phyloP scores from a whole-genome alignment of 2,888 invertebrate species.

The Diaperis boleti region DNA sequence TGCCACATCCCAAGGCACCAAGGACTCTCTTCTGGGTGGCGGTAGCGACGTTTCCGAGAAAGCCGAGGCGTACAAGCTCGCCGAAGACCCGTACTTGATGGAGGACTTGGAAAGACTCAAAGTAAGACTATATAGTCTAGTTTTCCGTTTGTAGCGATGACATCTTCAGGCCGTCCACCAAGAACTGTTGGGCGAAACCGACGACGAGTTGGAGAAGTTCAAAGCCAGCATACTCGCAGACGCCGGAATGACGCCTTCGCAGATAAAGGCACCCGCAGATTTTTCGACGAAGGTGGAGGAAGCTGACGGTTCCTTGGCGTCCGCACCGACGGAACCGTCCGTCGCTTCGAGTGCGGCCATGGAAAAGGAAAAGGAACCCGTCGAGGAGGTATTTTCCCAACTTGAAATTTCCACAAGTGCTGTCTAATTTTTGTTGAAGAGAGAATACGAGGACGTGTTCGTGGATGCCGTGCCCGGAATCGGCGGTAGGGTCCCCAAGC shows the following conservation, averaged over 20 bases:
- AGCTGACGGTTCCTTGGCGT: slow-evolving; percentile 1
- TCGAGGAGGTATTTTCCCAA: background rate
- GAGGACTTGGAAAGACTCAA: slow-evolving; percentile 52
- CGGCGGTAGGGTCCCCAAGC: slow-evolving; percentile 69
- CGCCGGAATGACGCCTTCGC: slow-evolving; percentile 51
- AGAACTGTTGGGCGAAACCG: slow-evolving; percentile 52
- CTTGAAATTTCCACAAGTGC: background rate
- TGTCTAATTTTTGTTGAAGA: slow-evolving; percentile 36
- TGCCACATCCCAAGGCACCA: slow-evolving; percentile 4
- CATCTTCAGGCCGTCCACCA: slow-evolving; percentile 48
- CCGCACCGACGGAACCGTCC: slow-evolving; percentile 18
- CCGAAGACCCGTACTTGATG: slow-evolving; percentile 38
- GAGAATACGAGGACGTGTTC: slow-evolving; percentile 56
- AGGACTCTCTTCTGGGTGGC: slow-evolving; percentile 1
- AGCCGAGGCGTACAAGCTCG: slow-evolving; percentile 44
- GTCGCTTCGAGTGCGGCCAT: background rate
- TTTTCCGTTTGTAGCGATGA: background rate
- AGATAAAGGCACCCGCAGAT: slow-evolving; percentile 48
- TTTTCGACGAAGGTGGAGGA: slow-evolving; percentile 22
- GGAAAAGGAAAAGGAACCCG: slow-evolving; percentile 43
- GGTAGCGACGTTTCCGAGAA: background rate
- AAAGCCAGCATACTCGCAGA: slow-evolving; percentile 54
- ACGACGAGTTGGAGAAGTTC: slow-evolving; percentile 56
- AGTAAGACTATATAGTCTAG: slow-evolving; percentile 44
- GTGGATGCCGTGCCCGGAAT: slow-evolving; percentile 72